A percentile compares a stretch with the other conserved stretches of the same genome.
These are phyloP conservation scores for Avahi laniger DNA, from an alignment of 2,797 vertebrate species.

Conservation along the genomic window DNA sequence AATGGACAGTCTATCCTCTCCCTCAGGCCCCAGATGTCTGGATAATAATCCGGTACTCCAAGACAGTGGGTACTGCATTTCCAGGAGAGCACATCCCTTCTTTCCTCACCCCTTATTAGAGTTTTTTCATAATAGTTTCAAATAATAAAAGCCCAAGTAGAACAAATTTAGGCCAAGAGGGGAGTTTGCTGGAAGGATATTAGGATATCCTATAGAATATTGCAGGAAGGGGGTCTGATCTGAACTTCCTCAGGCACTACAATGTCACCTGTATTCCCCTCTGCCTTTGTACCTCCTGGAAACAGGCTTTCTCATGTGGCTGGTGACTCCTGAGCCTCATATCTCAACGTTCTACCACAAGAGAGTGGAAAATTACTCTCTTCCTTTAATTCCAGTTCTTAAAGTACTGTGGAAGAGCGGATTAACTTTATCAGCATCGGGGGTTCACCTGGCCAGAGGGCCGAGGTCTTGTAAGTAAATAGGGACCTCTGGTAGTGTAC, in stretches of 20 bases:
- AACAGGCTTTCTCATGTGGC: neutral
- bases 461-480: neutral
- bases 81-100: neutral
- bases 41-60: neutral
- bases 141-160: neutral
- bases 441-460: neutral
- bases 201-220: neutral
- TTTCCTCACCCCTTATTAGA: neutral
- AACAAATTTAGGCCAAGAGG: neutral
- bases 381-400: constrained; percentile 9
- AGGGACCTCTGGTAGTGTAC: neutral
- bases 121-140: neutral
- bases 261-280: neutral
- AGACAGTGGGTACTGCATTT: neutral
- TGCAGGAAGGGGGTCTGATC: neutral
- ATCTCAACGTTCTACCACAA: neutral
- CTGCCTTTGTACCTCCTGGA: neutral
- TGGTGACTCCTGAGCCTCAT: neutral
- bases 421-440: neutral
- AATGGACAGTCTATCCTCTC: neutral
- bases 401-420: neutral
- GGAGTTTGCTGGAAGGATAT: neutral
- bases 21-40: neutral
- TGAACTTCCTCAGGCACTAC: neutral
- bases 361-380: neutral